Evolutionary conservation across 1,140 invertebrate species (phyloP).

Genomic region (Mycetomoellerius zeteki): DNA sequence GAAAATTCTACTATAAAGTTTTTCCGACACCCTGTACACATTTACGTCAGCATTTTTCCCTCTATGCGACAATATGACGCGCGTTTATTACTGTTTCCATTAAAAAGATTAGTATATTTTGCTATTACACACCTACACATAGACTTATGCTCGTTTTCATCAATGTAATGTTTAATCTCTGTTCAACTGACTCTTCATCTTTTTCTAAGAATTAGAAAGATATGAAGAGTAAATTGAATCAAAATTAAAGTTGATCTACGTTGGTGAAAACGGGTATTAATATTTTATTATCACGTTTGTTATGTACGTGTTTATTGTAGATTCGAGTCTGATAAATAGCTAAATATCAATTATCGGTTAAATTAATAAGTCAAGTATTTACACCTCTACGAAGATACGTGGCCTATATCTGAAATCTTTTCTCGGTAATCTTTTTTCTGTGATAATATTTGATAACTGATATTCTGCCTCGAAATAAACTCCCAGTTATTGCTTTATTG

Average conservation of each 20-base stretch:
- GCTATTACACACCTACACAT: neutral
- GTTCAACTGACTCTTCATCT: too few relatives aligned
- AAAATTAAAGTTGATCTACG: too few relatives aligned
- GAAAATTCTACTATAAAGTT: slow-evolving; percentile 4
- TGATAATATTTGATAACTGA: slow-evolving; percentile 56
- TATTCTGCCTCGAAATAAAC: slow-evolving; percentile 7
- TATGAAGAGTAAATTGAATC: too few relatives aligned
- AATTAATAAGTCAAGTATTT: slow-evolving; percentile 57
- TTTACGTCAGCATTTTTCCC: neutral
- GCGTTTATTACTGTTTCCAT: slow-evolving; percentile 18
- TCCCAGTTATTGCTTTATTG: neutral
- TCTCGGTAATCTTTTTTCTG: neutral
- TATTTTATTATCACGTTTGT: slow-evolving; percentile 13
- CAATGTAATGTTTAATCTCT: too few relatives aligned
- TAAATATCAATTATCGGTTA: slow-evolving; percentile 41
- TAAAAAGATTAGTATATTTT: neutral
- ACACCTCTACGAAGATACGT: slow-evolving; percentile 10
- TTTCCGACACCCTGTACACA: neutral
- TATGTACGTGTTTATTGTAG: neutral
- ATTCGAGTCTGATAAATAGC: neutral
- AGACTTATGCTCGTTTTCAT: too few relatives aligned
- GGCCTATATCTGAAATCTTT: slow-evolving; percentile 51
- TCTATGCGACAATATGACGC: neutral
- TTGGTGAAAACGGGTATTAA: too few relatives aligned
- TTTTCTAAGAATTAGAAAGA: too few relatives aligned